phyloP scores from a whole-genome alignment of 2,888 invertebrate species.

The Drosophila meridionalis region DNA sequence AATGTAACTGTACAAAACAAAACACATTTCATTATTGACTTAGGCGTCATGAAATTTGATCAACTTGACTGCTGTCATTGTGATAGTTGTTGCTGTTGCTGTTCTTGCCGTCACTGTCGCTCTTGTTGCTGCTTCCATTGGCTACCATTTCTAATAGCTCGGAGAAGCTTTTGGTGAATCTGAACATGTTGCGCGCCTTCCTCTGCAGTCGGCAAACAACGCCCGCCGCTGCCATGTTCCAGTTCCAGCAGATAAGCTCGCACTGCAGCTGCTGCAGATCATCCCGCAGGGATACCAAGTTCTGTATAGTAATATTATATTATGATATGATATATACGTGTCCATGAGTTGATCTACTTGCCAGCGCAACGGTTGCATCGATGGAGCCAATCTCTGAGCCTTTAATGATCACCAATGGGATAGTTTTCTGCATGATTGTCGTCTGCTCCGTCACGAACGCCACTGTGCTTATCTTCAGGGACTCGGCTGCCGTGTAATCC shows the following conservation, averaged over 20 bases:
- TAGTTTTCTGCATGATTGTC: constrained; percentile 82
- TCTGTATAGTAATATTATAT: constrained; percentile 82
- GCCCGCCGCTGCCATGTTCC: constrained; percentile 83
- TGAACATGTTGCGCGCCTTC: constrained; percentile 75
- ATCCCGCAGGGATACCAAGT: constrained; percentile 86
- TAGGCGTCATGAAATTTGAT: constrained; percentile 38
- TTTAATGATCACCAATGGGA: constrained; percentile 90
- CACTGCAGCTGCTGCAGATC: constrained; percentile 86
- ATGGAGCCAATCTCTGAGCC: constrained; percentile 87
- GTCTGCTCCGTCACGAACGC: constrained; percentile 88
- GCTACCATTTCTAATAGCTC: constrained; percentile 62
- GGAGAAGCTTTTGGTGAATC: constrained; percentile 67
- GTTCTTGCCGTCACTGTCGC: constrained; percentile 4
- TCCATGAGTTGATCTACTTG: constrained; percentile 71
- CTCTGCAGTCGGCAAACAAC: constrained; percentile 80
- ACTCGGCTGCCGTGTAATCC: constrained; percentile 93
- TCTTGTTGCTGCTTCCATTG: constrained; percentile 7
- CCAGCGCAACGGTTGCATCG: constrained; percentile 88
- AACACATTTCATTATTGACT: constrained; percentile 39
- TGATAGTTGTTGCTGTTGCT: constrained; percentile 16
- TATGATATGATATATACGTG: background rate
- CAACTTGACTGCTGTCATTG: constrained; percentile 25
- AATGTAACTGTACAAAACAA: constrained; percentile 40
- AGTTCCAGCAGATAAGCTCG: constrained; percentile 86
- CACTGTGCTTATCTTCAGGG: constrained; percentile 88